Conservation (phyloP, 2,113 vertebrate genomes). For the Taurulus bubalis region DNA sequence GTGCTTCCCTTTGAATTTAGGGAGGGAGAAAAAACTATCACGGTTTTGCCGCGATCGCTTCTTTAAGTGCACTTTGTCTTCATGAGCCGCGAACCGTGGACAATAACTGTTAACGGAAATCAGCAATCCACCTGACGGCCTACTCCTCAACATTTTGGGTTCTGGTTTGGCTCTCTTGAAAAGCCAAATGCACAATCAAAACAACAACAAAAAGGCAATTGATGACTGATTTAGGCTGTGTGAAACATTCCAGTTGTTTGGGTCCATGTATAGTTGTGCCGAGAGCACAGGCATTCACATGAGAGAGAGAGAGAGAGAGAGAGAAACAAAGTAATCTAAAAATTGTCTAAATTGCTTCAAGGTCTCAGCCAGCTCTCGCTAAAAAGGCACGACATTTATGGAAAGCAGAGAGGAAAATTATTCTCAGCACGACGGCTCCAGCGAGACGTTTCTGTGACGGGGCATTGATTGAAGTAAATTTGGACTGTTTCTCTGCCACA, state of each 20-base stretch:
- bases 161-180: background rate
- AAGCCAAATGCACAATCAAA: constrained; percentile 9
- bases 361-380: constrained; percentile 28
- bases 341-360: constrained; percentile 60
- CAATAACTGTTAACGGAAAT: constrained; percentile 13
- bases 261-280: background rate
- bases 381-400: constrained; percentile 56
- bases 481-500: constrained; percentile 44
- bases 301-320: constrained; percentile 4
- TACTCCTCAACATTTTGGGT: background rate
- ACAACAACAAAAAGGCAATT: constrained; percentile 21
- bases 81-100: background rate
- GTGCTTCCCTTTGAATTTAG: constrained; percentile 11
- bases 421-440: constrained; percentile 35
- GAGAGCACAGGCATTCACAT: background rate
- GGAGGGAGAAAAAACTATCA: background rate
- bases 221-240: constrained; percentile 15
- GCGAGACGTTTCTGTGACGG: constrained; percentile 49
- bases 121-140: background rate
- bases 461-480: constrained; percentile 55
- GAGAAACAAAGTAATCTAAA: constrained; percentile 57
- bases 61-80: constrained; percentile 1
- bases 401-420: constrained; percentile 53
- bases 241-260: constrained; percentile 9
- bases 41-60: background rate